Base-by-base conservation (phyloP, 2,113 vertebrate genomes). In the Atherinomorus stipes region DNA sequence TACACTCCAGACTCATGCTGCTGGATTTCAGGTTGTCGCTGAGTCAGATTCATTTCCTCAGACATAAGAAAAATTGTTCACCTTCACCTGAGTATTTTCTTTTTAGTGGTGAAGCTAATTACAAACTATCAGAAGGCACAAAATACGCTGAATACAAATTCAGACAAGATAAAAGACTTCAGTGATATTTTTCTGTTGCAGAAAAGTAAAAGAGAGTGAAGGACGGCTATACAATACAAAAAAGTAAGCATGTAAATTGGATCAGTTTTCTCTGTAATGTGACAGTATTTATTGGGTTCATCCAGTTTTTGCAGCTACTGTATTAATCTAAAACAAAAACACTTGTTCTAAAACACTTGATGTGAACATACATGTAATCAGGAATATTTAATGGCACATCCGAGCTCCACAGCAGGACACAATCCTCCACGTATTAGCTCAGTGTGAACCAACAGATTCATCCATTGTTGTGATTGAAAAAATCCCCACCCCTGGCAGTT, bases 331-430 rank as follows among this genome's bases (percentile, higher is more conserved):
- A 74, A n/a, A n/a, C n/a, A n/a, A 64, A 71, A 60, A 60, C 34
- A 47, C 12, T 34, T 78, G 63, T 73, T 31, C 76, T 61, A 58
- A 38, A 63, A 81, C 62, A 69, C 53, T 61, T 40, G 49, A 38
- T 84, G 65, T 72, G 71, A 71, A 63, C 56, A 16, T 7, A 37
- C 25, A 31, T 37, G 2, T 9, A 64, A 49, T 31, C 53, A 65
- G 44, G 22, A 61, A 76, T 80, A 64, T 84, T 74, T 76, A 71
- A 82, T 79, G 65, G 28, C 34, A 60, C 6, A 9, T 80, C 42
- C 66, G 50, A 34, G 51, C 52, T 76, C 76, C 74, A 62, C 72
- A 85, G 76, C 42, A 18, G 77, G 67, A 67, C 26, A 11, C 42
- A 25, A 6, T 63, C 57, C 51, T 76, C 50, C 47, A 34, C 40